Evolutionary conservation across 2,113 vertebrate genomes (phyloP), one percentile per base, ranked within the genome.

Genomic region (Onychostruthus taczanowskii): DNA sequence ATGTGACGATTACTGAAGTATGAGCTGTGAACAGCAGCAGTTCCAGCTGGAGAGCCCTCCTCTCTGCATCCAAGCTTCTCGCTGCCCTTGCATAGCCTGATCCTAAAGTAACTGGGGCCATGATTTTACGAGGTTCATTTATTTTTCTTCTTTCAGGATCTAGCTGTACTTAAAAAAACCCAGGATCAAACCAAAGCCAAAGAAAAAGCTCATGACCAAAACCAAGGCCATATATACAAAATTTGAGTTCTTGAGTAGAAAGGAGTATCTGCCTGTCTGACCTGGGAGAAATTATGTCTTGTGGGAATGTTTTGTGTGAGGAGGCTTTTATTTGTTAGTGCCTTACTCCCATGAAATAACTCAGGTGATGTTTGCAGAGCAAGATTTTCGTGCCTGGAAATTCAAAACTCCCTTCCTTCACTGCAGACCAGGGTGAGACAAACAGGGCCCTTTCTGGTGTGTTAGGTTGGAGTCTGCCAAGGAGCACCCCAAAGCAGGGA

Each of bases 1-100:
- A 72, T 80, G 47, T 80, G 67, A 63, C 3, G 1, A 37, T 93
- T 90, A 77, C 56, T 43, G 47, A 86, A 82, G 52, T 88, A 64
- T 78, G 74, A 87, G 70, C 46, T 82, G 81, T 62, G 68, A 96
- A 62, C 26, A 62, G 64, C 63, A 53, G 79, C 62, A 66, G 16
- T 84, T 87, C 89, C 77, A 91, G 44, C 52, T 93, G 69, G 39
- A 93, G 30, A 55, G n/a, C 17, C 17, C 16, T 85, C 11, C 27
- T 77, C 72, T 69, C 14, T 59, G n/a, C 35, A 22, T 59, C 23
- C 24, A 28, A 66, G 39, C 27, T 80, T 87, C 53, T 59, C 15
- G 69, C 10, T 69, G 49, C 39, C 72, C 30, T 74, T 85, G 11
- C 9, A 15, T 31, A 64, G 24, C 37, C 50, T 50, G 9, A 53